Evolutionary conservation across 2,113 vertebrate genomes (phyloP).

Genomic region (Archilochus colubris): DNA sequence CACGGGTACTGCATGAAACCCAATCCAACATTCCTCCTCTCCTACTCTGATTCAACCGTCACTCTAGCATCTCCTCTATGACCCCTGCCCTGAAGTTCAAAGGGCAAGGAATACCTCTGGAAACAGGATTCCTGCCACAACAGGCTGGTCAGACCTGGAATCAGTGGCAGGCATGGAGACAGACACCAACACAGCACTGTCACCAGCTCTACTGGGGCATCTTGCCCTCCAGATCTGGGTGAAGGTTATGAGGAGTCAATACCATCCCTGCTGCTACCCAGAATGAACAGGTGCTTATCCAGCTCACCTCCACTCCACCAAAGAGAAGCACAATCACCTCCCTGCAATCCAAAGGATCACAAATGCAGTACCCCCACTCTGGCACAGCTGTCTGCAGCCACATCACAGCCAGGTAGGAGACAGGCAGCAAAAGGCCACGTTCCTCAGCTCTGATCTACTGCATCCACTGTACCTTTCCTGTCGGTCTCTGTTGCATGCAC

Average conservation of each 20-base stretch:
- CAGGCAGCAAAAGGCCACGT: background rate
- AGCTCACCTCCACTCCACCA: slow-evolving; percentile 16
- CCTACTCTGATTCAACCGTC: background rate
- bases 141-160: background rate
- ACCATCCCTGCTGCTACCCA: background rate
- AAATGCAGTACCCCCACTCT: background rate
- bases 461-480: slow-evolving; percentile 85
- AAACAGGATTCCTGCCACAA: background rate
- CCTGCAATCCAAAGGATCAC: background rate
- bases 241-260: slow-evolving; percentile 31
- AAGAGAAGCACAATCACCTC: background rate
- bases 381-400: background rate
- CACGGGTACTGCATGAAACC: accelerated
- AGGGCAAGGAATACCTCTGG: background rate
- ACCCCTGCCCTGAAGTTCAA: background rate
- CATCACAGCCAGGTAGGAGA: accelerated
- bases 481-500: slow-evolving; percentile 98
- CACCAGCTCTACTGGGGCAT: background rate
- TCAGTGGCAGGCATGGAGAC: background rate
- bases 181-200: background rate
- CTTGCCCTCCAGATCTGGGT: background rate
- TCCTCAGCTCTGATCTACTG: background rate
- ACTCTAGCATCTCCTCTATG: background rate
- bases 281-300: slow-evolving; percentile 1
- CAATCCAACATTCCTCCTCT: background rate